Evolutionary conservation across 2,888 invertebrate species (phyloP).

Genomic region (Lagria hirta): DNA sequence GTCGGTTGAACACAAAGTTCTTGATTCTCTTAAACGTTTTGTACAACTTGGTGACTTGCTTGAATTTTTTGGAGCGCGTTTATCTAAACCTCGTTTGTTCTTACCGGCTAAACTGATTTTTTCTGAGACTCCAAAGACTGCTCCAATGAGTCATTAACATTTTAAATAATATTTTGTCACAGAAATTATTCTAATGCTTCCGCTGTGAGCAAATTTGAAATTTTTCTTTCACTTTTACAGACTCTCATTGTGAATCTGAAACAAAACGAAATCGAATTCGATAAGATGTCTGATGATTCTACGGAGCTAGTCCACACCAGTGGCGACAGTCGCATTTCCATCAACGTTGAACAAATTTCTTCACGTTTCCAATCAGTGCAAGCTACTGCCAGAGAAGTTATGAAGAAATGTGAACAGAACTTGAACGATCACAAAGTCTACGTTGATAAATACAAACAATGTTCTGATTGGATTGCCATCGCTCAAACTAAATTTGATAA

Average conservation of each 20-base stretch:
- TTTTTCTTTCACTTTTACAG: slow-evolving; percentile 57
- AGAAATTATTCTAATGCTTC: too few relatives aligned
- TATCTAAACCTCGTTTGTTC: slow-evolving; percentile 1
- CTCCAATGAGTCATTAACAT: too few relatives aligned
- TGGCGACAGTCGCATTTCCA: slow-evolving; percentile 83
- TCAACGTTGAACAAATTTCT: slow-evolving; percentile 85
- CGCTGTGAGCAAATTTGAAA: too few relatives aligned
- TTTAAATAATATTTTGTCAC: too few relatives aligned
- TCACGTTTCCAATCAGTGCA: slow-evolving; percentile 89
- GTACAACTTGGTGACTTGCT: not conserved
- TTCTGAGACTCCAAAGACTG: too few relatives aligned
- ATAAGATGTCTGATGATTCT: slow-evolving; percentile 82
- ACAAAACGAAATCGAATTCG: slow-evolving; percentile 84
- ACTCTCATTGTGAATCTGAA: slow-evolving; percentile 74
- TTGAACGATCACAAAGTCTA: slow-evolving; percentile 78
- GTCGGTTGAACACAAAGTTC: too few relatives aligned
- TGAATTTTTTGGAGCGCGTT: not conserved
- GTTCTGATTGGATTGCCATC: slow-evolving; percentile 75
- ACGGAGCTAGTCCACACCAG: slow-evolving; percentile 82
- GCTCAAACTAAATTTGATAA: slow-evolving; percentile 73
- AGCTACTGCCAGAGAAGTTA: slow-evolving; percentile 83
- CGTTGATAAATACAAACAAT: slow-evolving; percentile 81
- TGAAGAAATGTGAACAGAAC: slow-evolving; percentile 90
- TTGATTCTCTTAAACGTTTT: too few relatives aligned
- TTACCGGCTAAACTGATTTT: not conserved